phyloP scores from a whole-genome alignment of 2,797 vertebrate genomes.

The Limosa lapponica region DNA sequence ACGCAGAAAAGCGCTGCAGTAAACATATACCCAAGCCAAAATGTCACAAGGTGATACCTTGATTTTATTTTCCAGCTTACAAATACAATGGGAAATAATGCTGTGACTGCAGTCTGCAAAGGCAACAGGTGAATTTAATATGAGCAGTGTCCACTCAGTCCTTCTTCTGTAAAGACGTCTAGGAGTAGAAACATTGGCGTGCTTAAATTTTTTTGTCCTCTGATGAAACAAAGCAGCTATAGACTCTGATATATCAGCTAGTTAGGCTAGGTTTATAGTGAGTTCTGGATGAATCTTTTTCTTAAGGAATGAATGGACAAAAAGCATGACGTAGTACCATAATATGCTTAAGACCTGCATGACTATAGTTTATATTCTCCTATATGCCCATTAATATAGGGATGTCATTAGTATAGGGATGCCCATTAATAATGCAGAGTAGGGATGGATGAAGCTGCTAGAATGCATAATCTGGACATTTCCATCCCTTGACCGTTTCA shows the following conservation, averaged over 20 bases:
- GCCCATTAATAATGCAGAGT: not conserved
- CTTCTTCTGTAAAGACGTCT: not conserved
- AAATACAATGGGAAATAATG: not conserved
- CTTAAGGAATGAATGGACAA: not conserved
- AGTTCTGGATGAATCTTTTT: not conserved
- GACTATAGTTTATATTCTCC: not conserved
- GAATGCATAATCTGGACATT: not conserved
- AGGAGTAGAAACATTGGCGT: not conserved
- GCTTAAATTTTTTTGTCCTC: not conserved
- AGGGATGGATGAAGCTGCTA: not conserved
- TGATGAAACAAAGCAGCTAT: not conserved
- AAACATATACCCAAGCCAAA: not conserved
- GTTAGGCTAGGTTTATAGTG: not conserved
- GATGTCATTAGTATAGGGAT: not conserved
- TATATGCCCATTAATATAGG: not conserved
- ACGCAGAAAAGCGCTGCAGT: not conserved
- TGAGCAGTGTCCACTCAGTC: not conserved
- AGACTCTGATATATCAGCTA: not conserved
- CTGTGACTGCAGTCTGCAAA: constrained; percentile 12
- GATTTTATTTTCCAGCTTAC: constrained; percentile 9
- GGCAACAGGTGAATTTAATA: not conserved
- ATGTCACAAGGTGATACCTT: not conserved
- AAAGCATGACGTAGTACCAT: not conserved
- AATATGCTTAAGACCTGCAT: not conserved
- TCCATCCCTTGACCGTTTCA: not conserved